phyloP scores from a whole-genome alignment of 1,140 invertebrate species.

The Heliconius himera region DNA sequence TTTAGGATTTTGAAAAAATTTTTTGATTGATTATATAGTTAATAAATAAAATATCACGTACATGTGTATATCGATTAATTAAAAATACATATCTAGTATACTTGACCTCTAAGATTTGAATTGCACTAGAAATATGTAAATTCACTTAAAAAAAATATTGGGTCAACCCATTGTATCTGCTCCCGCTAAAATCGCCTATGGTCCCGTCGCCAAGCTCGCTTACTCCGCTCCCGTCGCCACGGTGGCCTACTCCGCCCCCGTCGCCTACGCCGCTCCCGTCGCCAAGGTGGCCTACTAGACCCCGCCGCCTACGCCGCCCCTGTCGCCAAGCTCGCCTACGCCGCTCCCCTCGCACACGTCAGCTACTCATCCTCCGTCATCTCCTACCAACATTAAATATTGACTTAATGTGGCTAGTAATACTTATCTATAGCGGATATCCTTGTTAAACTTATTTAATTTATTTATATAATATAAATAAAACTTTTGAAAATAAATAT shows the following conservation, averaged over 20 bases:
- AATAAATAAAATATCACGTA: too few relatives aligned
- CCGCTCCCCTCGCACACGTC: constrained; percentile 53
- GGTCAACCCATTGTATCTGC: constrained; percentile 51
- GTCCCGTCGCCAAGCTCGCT: constrained; percentile 43
- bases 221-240: constrained; percentile 45
- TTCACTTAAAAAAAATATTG: not conserved
- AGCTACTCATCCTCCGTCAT: constrained; percentile 60
- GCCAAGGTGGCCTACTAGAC: too few relatives aligned
- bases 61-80: too few relatives aligned
- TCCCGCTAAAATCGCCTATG: constrained; percentile 53
- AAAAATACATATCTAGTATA: too few relatives aligned
- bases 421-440: not conserved
- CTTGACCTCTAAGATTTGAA: too few relatives aligned
- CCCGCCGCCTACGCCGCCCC: too few relatives aligned
- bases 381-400: constrained; percentile 62
- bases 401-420: too few relatives aligned
- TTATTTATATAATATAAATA: constrained; percentile 21
- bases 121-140: too few relatives aligned
- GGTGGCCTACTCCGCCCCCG: constrained; percentile 35
- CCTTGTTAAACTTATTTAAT: constrained; percentile 56
- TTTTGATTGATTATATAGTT: too few relatives aligned
- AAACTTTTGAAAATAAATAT: too few relatives aligned
- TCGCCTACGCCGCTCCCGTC: too few relatives aligned
- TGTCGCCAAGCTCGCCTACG: constrained; percentile 48
- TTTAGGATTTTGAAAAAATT: too few relatives aligned